Evolutionary conservation across 2,888 invertebrate genomes (phyloP).

Genomic region (Mylabris sibirica): DNA sequence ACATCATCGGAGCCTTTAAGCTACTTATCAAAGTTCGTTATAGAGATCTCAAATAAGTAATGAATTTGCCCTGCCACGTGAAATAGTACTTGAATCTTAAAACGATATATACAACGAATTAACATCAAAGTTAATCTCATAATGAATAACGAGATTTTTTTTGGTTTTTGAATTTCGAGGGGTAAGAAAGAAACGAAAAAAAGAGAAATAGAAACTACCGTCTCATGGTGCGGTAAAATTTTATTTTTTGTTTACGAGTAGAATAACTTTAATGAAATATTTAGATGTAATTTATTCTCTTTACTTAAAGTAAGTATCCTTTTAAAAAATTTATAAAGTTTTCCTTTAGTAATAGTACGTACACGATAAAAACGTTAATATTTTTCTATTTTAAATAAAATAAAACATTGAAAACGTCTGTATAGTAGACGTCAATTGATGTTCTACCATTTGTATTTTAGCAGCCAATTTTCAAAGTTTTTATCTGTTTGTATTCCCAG

Average conservation of each 20-base stretch:
- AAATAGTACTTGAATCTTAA: background rate
- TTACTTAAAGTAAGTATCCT: background rate
- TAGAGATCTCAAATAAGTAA: background rate
- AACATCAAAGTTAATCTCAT: no score
- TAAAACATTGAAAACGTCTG: background rate
- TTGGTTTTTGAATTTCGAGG: no score
- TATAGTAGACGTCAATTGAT: constrained; percentile 36
- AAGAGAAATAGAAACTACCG: background rate
- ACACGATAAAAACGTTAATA: no score
- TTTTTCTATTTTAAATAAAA: background rate
- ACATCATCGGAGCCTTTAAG: constrained; percentile 30
- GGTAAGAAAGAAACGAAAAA: background rate
- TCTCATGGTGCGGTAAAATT: background rate
- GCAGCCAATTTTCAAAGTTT: constrained; percentile 39
- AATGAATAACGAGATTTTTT: no score
- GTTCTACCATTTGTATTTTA: constrained; percentile 44
- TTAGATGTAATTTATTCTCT: constrained; percentile 16
- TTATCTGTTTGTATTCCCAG: constrained; percentile 39
- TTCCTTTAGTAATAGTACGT: no score
- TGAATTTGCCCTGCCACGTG: background rate
- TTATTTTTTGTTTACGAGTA: constrained; percentile 17
- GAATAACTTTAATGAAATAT: constrained; percentile 17
- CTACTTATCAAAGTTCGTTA: constrained; percentile 27
- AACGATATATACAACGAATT: background rate
- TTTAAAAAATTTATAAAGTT: background rate